Conservation (phyloP, 2,797 vertebrate genomes). For the Parauchenoglanis ngamensis region DNA sequence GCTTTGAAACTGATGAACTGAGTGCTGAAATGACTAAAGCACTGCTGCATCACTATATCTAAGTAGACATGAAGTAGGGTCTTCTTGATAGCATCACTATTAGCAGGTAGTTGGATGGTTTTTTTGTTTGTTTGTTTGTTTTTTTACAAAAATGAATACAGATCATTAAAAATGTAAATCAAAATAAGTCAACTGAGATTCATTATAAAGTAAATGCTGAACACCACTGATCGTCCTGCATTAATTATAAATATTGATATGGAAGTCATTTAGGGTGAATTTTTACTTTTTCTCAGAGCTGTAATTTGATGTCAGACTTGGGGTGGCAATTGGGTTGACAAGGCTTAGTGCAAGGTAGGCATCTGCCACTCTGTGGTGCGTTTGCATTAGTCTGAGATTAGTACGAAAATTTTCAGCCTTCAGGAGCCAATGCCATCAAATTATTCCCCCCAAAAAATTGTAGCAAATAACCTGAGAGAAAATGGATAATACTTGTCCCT, state of each 20-base stretch:
- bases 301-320: background rate
- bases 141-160: background rate
- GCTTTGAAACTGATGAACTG: background rate
- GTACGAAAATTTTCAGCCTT: conserved; percentile 1
- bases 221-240: background rate
- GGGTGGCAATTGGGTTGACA: conserved; percentile 8
- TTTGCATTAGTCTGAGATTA: conserved; percentile 15
- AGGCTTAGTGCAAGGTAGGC: conserved; percentile 8
- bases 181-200: background rate
- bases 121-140: background rate
- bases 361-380: conserved; percentile 17
- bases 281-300: background rate
- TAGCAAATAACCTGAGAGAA: conserved; percentile 25
- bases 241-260: background rate
- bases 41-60: background rate
- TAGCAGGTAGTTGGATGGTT: background rate
- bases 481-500: conserved; percentile 25
- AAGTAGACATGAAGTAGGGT: background rate
- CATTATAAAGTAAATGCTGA: background rate
- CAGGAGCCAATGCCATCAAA: conserved; percentile 24
- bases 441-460: conserved; percentile 11
- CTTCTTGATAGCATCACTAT: background rate
- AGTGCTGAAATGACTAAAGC: background rate
- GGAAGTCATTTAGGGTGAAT: background rate
- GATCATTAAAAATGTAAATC: background rate